Percentiles rank a stretch among this genome's conserved stretches.
Conservation (phyloP, 1,140 invertebrate species). For the Conopomorpha cramerella region DNA sequence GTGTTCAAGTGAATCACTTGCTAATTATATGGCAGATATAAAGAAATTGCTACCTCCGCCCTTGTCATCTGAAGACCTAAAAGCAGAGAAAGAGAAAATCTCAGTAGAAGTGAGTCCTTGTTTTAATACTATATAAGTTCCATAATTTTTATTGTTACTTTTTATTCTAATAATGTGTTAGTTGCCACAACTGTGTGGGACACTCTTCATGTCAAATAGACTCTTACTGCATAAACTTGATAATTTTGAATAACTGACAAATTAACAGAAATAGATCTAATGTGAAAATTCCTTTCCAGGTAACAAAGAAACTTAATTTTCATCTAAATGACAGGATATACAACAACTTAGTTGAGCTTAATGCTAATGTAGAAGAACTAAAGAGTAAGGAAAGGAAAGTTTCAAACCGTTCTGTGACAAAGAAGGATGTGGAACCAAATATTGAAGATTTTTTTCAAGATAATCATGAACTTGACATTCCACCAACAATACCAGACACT, state of each 20-base stretch:
- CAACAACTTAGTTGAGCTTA: slow-evolving; percentile 51
- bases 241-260: too few species aligned
- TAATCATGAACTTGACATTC: slow-evolving; percentile 25
- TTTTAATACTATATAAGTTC: too few species aligned
- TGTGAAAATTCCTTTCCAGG: too few species aligned
- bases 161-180: too few species aligned
- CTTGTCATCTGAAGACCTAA: slow-evolving; percentile 13
- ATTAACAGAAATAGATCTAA: too few species aligned
- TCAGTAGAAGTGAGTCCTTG: slow-evolving; percentile 25
- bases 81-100: slow-evolving; percentile 19
- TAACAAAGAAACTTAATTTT: slow-evolving; percentile 50
- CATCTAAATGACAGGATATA: slow-evolving; percentile 54
- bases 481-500: slow-evolving; percentile 25
- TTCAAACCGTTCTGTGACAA: slow-evolving; percentile 10
- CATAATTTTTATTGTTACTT: too few species aligned
- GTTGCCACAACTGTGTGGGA: too few species aligned
- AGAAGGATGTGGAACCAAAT: slow-evolving; percentile 47
- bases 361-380: slow-evolving; percentile 23
- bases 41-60: slow-evolving; percentile 17
- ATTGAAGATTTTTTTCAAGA: slow-evolving; percentile 50
- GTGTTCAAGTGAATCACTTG: slow-evolving; percentile 33
- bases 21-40: slow-evolving; percentile 30
- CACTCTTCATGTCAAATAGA: too few species aligned
- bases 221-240: too few species aligned
- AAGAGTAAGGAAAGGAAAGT: slow-evolving; percentile 25